These are phyloP conservation scores for Tribolium freemani DNA, from an alignment of 2,888 invertebrate species.

Conservation along the genomic window DNA sequence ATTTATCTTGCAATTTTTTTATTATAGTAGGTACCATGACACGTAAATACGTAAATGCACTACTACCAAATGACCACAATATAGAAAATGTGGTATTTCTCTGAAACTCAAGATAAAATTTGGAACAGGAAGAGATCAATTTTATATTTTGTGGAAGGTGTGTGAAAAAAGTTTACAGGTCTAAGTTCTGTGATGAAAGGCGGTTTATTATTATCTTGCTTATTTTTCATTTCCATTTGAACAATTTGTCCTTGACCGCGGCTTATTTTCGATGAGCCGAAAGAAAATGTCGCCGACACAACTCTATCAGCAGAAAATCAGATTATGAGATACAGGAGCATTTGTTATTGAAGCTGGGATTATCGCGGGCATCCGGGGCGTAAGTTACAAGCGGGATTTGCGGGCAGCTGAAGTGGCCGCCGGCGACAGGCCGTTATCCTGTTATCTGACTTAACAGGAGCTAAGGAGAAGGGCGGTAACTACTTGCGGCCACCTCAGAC, in stretches of 20 bases:
- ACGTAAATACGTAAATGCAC: too few relatives aligned
- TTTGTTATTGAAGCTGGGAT: conserved; percentile 65
- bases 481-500: conserved; percentile 36
- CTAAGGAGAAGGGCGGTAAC: conserved; percentile 44
- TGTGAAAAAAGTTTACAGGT: too few relatives aligned
- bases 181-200: too few relatives aligned
- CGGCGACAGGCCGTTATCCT: conserved; percentile 55
- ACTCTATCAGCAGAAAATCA: conserved; percentile 57
- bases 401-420: conserved; percentile 59
- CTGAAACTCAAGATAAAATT: too few relatives aligned
- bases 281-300: not conserved
- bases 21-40: too few relatives aligned
- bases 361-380: conserved; percentile 59
- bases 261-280: conserved; percentile 3
- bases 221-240: too few relatives aligned
- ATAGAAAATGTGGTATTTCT: too few relatives aligned
- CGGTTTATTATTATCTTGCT: too few relatives aligned
- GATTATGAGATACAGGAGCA: conserved; percentile 62
- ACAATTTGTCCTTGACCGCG: conserved; percentile 1
- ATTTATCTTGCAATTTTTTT: too few relatives aligned
- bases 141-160: too few relatives aligned
- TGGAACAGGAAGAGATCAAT: too few relatives aligned
- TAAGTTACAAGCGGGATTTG: conserved; percentile 62
- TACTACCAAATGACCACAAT: too few relatives aligned
- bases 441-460: conserved; percentile 49